Percentiles rank a stretch among this genome's conserved stretches.
These are phyloP conservation scores for Sciurus niger DNA, from an alignment of 2,113 vertebrate genomes.

Conservation along the genomic window DNA sequence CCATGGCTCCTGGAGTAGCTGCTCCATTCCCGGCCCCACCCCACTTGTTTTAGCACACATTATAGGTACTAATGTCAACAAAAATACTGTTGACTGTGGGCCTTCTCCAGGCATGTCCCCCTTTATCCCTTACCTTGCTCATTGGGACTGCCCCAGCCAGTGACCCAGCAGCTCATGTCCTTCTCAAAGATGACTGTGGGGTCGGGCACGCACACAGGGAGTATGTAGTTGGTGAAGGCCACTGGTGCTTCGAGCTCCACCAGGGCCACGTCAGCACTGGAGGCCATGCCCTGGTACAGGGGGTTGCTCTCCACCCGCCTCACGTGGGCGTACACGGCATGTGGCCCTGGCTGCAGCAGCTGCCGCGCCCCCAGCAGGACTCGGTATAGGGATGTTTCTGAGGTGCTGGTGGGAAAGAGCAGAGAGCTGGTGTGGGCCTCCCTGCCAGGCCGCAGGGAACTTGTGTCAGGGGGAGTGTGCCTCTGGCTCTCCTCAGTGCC, in stretches of 20 bases:
- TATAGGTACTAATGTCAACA: neutral
- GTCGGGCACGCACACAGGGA: slow-evolving; percentile 81
- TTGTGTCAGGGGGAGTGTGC: no score
- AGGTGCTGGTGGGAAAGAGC: slow-evolving; percentile 58
- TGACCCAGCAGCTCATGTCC: slow-evolving; percentile 79
- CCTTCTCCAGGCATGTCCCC: neutral
- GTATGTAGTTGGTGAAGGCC: slow-evolving; percentile 76
- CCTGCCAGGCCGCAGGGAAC: neutral
- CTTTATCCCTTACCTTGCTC: slow-evolving; percentile 73
- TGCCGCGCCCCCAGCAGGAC: slow-evolving; percentile 79
- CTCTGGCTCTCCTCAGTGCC: no score
- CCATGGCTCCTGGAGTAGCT: neutral
- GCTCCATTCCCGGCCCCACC: neutral
- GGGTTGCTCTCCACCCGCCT: slow-evolving; percentile 83
- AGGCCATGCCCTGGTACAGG: slow-evolving; percentile 86
- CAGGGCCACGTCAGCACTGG: slow-evolving; percentile 82
- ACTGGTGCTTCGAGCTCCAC: slow-evolving; percentile 76
- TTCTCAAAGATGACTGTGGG: slow-evolving; percentile 56
- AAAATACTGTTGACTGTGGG: neutral
- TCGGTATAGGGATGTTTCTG: slow-evolving; percentile 64
- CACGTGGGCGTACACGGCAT: slow-evolving; percentile 52
- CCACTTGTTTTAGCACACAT: neutral
- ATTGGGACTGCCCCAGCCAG: slow-evolving; percentile 83
- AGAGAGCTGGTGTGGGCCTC: neutral
- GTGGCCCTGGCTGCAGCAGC: slow-evolving; percentile 64